A percentile compares a stretch with the other conserved stretches of the same genome.
phyloP scores from a whole-genome alignment of 2,888 invertebrate species.

The Syrista parreyssii region DNA sequence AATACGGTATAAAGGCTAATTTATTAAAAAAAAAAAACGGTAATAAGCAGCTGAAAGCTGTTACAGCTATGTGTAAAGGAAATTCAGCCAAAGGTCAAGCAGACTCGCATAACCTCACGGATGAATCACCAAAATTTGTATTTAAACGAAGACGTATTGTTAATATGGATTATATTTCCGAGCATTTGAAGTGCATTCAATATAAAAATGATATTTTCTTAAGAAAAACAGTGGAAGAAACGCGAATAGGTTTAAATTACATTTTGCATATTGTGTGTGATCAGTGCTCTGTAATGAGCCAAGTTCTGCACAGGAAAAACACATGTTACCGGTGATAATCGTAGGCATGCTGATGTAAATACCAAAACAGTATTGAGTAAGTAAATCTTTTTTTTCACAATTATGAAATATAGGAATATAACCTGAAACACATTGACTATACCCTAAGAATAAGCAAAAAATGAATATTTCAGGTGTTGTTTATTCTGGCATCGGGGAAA shows the following conservation, averaged over 20 bases:
- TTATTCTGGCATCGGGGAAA: too few relatives aligned
- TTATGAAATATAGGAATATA: too few relatives aligned
- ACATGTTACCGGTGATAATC: too few relatives aligned
- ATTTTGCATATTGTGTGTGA: slow-evolving; percentile 9
- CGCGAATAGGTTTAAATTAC: slow-evolving; percentile 7
- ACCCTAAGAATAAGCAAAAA: too few relatives aligned
- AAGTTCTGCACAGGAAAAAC: too few relatives aligned
- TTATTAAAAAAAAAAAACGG: slow-evolving; percentile 8
- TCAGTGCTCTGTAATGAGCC: too few relatives aligned
- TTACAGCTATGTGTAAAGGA: slow-evolving; percentile 10
- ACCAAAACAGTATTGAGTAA: too few relatives aligned
- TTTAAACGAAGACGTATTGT: slow-evolving; percentile 15
- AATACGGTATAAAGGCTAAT: slow-evolving; percentile 16
- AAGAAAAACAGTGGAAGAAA: slow-evolving; percentile 2
- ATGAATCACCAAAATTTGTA: slow-evolving; percentile 11
- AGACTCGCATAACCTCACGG: neutral
- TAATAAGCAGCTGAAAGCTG: slow-evolving; percentile 15
- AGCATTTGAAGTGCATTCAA: slow-evolving; percentile 6
- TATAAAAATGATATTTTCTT: slow-evolving; percentile 10
- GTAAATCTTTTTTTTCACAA: too few relatives aligned
- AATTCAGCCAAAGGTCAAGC: slow-evolving; percentile 1
- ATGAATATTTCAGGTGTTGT: too few relatives aligned
- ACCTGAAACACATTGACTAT: too few relatives aligned
- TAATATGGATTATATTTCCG: slow-evolving; percentile 14
- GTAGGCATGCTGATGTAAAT: too few relatives aligned